Evolutionary conservation across 2,888 invertebrate species (phyloP), one percentile per base, ranked within the genome.

Genomic region (Idaea dimidiata): DNA sequence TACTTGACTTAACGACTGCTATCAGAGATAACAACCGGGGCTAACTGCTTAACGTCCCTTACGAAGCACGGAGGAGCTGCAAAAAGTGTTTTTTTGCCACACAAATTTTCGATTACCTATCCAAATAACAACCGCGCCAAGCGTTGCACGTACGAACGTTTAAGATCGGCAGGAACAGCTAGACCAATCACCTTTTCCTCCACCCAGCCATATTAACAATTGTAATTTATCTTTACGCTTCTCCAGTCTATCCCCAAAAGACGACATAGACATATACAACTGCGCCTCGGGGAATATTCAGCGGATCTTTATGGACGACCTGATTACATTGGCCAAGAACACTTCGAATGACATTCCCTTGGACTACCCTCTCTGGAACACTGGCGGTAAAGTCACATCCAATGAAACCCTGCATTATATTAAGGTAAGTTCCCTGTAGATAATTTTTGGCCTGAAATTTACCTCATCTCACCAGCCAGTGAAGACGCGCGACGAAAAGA

Each of bases 211-310:
- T n/a, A n/a, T 53, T 53, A 5, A 53, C 10, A 1, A n/a, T 54
- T n/a, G 6, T 54, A 54, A n/a, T 54, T 17, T 17, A 3, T 7
- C 60, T n/a, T 57, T 17, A 32, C 24, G 31, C 17, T 72, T 24
- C 24, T 72, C 0, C 74, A 91, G 91, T 43, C 57, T 87, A 16
- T 78, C 86, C 6, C 68, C 77, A 0, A 70, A 79, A 5, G 85
- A 89, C 2, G 87, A 92, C 18, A 72, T 96, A 0, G 87, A 94
- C 0, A 95, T 99, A 6, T 97, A 97, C 87, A 98, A 99, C 83
- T 96, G 96, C 77, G 95, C 97, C n/a, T 95, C 97, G 0, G 94
- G 96, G 0, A 88, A 93, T 0, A 84, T 96, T 0, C 95, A 96
- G 71, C 93, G 93, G 0, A 89, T 97, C 6, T 94, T 94, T 0